phyloP scores from a whole-genome alignment of 1,140 invertebrate species.

The Eumaeus atala region DNA sequence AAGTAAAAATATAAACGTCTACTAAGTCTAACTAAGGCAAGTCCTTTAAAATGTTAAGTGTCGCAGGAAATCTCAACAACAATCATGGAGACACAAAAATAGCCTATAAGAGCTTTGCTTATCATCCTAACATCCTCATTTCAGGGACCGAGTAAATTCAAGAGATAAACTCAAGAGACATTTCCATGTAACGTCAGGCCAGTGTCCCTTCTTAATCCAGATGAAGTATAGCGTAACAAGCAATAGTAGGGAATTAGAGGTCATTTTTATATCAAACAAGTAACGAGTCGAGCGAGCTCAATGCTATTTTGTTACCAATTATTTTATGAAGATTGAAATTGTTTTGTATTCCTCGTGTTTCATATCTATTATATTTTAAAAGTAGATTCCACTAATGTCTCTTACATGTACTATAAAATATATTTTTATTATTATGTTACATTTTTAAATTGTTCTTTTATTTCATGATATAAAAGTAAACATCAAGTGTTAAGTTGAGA shows the following conservation, averaged over 20 bases:
- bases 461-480: too few relatives aligned
- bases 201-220: conserved; percentile 16
- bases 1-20: too few relatives aligned
- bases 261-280: conserved; percentile 11
- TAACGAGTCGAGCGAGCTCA: conserved; percentile 13
- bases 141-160: conserved; percentile 11
- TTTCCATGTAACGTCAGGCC: conserved; percentile 12
- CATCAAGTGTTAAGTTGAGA: too few relatives aligned
- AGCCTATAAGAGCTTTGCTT: conserved; percentile 9
- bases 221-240: conserved; percentile 11
- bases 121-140: conserved; percentile 13
- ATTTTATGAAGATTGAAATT: conserved; percentile 10
- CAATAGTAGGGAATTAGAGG: conserved; percentile 13
- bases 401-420: too few relatives aligned
- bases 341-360: background rate
- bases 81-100: background rate
- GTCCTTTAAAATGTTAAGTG: too few relatives aligned
- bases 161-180: conserved; percentile 14
- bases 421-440: too few relatives aligned
- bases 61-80: too few relatives aligned
- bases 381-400: too few relatives aligned
- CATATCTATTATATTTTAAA: too few relatives aligned
- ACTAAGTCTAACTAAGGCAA: too few relatives aligned
- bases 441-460: too few relatives aligned
- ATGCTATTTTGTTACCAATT: conserved; percentile 15